Evolutionary conservation across 92 coral and sea anemone genomes (phyloP).

Genomic region (Umimayanthus chanpuru): DNA sequence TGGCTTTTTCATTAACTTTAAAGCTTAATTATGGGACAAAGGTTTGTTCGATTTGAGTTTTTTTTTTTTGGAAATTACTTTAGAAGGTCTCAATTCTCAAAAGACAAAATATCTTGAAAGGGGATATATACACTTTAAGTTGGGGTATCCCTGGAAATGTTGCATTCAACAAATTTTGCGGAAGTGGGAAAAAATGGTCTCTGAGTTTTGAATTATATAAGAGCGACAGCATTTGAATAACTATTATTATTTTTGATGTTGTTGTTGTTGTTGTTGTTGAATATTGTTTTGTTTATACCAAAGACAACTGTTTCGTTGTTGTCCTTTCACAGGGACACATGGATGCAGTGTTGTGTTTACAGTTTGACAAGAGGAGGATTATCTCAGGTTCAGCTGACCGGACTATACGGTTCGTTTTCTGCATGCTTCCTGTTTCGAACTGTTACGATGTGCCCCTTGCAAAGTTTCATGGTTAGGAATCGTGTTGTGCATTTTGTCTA

Average conservation of each 20-base stretch:
- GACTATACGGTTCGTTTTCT: slow-evolving; percentile 68
- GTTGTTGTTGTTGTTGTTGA: neutral
- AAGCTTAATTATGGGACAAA: too few species aligned
- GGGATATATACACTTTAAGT: too few species aligned
- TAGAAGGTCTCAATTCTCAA: too few species aligned
- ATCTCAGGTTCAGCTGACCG: slow-evolving; percentile 96
- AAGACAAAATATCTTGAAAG: too few species aligned
- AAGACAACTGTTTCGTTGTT: neutral
- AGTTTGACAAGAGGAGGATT: slow-evolving; percentile 89
- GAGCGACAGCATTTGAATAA: too few species aligned
- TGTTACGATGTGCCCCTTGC: neutral
- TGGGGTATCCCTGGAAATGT: too few species aligned
- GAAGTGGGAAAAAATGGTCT: too few species aligned
- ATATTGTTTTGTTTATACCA: neutral
- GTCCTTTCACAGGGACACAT: slow-evolving; percentile 80
- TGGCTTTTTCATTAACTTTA: too few species aligned
- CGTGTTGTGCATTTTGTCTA: neutral
- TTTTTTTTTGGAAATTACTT: too few species aligned
- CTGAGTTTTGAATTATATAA: too few species aligned
- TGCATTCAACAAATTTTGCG: too few species aligned
- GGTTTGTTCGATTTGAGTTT: too few species aligned
- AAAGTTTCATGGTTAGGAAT: neutral
- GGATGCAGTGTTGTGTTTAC: slow-evolving; percentile 92
- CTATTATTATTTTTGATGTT: neutral
- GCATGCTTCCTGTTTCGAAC: neutral